Evolutionary conservation across 2,797 vertebrate genomes (phyloP), one percentile per base, ranked within the genome.

Genomic region (Melanogrammus aeglefinus): DNA sequence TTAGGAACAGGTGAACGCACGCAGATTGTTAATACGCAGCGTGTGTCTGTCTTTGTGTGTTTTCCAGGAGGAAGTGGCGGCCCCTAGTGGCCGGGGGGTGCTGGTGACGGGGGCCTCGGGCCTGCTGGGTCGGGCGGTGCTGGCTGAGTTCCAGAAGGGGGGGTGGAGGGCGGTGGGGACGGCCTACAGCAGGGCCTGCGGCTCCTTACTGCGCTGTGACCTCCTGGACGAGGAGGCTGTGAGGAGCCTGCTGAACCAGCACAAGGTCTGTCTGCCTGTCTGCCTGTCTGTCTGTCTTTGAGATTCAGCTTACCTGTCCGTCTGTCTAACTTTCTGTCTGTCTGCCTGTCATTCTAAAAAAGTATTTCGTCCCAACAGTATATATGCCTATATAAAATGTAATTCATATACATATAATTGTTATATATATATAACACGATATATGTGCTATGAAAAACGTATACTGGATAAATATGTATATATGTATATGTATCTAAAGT

Each of bases 31-130:
- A 44, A 44, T 12, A 44, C 38, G 41, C 13, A 44, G 41, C 3
- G 12, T 16, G 41, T 39, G 38, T 39, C 2, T 39, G 38, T 39
- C 2, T 2, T 0, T 70, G 1, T 36, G 10, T 76, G 5, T 66
- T 21, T 0, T 77, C 78, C 66, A 99, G 97, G 96, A 97, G 86
- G 95, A 96, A 84, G 89, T 90, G 27, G 86, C 85, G 16, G 74
- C 92, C 78, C 93, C 88, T 76, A 63, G 57, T 63, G 91, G 73
- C 13, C 91, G 92, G 81, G 91, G 93, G 83, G 94, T 95, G 75
- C 89, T 99, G 81, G 92, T 99, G 80, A 99, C 98, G 0, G 97
- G 98, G 13, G 97, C 96, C 10, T 97, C 97, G 0, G 98, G 98
- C 24, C 95, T 99, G 13, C 95, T 99, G 12, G 98, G 98, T 73